These are phyloP conservation scores for Romanogobio albipinnatus DNA, from an alignment of 2,113 vertebrate genomes.

Conservation along the genomic window DNA sequence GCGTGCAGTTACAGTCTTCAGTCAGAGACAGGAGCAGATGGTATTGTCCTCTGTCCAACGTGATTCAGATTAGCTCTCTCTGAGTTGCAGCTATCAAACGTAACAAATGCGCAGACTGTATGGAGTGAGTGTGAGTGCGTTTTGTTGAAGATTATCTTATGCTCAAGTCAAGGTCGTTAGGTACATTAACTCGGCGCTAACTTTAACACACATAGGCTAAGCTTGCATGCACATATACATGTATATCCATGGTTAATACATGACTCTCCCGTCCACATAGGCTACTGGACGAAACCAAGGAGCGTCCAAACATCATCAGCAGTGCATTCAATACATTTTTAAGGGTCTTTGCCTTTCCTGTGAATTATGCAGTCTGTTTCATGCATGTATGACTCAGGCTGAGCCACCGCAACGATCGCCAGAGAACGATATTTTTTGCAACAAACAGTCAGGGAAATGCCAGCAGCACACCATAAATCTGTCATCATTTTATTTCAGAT, in stretches of 20 bases:
- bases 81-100: not conserved
- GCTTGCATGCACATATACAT: not conserved
- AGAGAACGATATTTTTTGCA: constrained; percentile 22
- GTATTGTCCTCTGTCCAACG: not conserved
- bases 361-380: constrained; percentile 43
- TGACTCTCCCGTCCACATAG: not conserved
- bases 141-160: not conserved
- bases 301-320: constrained; percentile 30
- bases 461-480: constrained; percentile 18
- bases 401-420: not conserved
- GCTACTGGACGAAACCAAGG: not conserved
- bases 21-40: constrained; percentile 18
- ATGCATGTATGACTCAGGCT: constrained; percentile 36
- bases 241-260: constrained; percentile 7
- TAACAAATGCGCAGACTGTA: not conserved
- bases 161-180: not conserved
- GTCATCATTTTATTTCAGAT: not conserved
- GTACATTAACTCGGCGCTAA: not conserved
- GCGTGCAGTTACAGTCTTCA: not conserved
- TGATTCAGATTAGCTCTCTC: constrained; percentile 8
- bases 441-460: not conserved
- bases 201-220: not conserved
- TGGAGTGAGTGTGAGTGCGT: not conserved
- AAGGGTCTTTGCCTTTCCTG: constrained; percentile 14
- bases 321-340: not conserved